Evolutionary conservation across 1,140 invertebrate genomes (phyloP), one percentile per base, ranked within the genome.

Genomic region (Saxidomus purpurata): DNA sequence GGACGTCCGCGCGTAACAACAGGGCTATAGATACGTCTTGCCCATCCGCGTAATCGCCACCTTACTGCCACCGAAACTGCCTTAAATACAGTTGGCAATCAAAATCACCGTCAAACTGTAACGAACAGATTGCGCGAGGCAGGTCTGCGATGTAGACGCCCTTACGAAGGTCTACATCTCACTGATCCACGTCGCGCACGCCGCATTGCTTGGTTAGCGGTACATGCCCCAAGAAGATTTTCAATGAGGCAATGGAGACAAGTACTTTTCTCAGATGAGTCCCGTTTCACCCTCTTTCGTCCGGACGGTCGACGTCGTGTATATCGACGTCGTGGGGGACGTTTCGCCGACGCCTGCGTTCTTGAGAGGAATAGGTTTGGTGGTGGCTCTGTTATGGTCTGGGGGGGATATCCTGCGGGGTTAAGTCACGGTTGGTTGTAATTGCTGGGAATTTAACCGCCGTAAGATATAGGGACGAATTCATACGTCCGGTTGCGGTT

Each of bases 191-290:
- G 3, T 43, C 31, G 63, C 63, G 63, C 71, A 25, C 40, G 34
- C 43, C 38, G 4, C 17, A 47, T 76, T 36, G 38, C 71, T 76
- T 76, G 71, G 71, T 43, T 43, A 47, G 71, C 38, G 71, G 36
- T 38, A 76, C 71, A 80, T n/a, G n/a, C n/a, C n/a, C n/a, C n/a
- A n/a, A n/a, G n/a, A n/a, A n/a, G n/a, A n/a, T n/a, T n/a, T n/a
- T n/a, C n/a, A n/a, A n/a, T n/a, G n/a, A n/a, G n/a, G n/a, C n/a
- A n/a, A n/a, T n/a, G n/a, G n/a, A n/a, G 52, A 80, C 47, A 25
- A 34, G 77, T 83, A 4, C 67, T 31, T 61, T 67, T 83, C 61
- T 63, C 59, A 63, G 80, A 40, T 25, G 80, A 83, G 80, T 83
- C 52, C 61, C 6, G 36, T n/a, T n/a, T n/a, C n/a, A n/a, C n/a